Evolutionary conservation across 2,888 invertebrate genomes (phyloP), one percentile per base, ranked within the genome.

Genomic region (Epinotia bilunana): DNA sequence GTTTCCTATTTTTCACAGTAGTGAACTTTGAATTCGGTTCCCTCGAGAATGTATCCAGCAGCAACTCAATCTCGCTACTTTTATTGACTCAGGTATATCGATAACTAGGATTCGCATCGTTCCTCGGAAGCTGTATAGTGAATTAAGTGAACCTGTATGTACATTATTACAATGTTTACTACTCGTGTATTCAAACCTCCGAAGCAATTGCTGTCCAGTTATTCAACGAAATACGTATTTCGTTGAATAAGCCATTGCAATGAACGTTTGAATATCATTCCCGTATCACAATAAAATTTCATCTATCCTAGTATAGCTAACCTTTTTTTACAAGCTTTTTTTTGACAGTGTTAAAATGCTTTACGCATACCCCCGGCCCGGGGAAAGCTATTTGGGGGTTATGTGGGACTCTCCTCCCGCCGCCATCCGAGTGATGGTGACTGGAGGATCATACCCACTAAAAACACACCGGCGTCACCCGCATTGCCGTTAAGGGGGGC

Each of bases 21-120:
- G 71, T 67, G 67, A 67, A 72, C 65, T 75, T 75, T 75, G 72
- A 75, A 75, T 75, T 75, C 75, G 28, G 75, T 67, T 71, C 75
- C 71, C 71, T 39, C 23, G 75, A 62, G 75, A 67, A 75, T 67
- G 65, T 71, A 75, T 71, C 75, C 71, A 67, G 67, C 65, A 71
- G 75, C 75, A 72, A 72, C 75, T 75, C 75, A 75, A 75, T 75
- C 75, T 60, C 71, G 71, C 75, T 72, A 58, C 70, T 74, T 74
- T 75, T 75, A 72, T 75, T 75, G 75, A 75, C 71, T 75, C 65
- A 64, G 73, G 71, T 75, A 67, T 72, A 75, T 75, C 71, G 71
- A 75, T 71, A 75, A 71, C 71, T 61, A 61, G 46, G 43, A 60
- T 49, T 72, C 65, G 16, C 58, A 49, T 58, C 58, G 53, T 39